Evolutionary conservation across 2,113 vertebrate genomes (phyloP).

Genomic region (Mastomys coucha): DNA sequence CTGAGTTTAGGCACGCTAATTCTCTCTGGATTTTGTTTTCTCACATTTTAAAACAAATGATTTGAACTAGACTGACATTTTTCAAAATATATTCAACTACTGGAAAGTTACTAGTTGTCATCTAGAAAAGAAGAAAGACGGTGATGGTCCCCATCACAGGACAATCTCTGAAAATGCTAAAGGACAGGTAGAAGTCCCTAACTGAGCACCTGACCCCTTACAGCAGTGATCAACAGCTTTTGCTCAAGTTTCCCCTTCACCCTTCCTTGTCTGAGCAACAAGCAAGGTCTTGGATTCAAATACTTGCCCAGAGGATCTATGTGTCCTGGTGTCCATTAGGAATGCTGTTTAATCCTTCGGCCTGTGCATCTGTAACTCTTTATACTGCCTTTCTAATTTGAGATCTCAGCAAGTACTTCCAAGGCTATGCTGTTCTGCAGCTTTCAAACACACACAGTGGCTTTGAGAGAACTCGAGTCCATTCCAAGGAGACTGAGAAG

Average conservation of each 20-base stretch:
- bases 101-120: neutral
- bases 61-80: neutral
- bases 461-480: neutral
- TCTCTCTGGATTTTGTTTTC: neutral
- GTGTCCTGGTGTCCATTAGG: neutral
- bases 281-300: neutral
- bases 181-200: neutral
- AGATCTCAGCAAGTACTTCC: neutral
- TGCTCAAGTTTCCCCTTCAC: neutral
- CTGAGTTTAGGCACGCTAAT: neutral
- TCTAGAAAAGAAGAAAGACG: neutral
- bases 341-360: neutral
- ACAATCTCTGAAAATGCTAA: neutral
- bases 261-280: neutral
- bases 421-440: neutral
- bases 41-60: constrained; percentile 1
- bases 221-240: neutral
- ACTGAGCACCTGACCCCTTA: neutral
- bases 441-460: neutral
- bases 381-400: neutral
- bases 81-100: neutral
- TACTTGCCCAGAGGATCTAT: neutral
- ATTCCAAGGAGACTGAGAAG: constrained; percentile 3
- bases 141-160: neutral
- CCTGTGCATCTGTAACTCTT: neutral